Base-by-base conservation (phyloP, 2,797 vertebrate genomes). In the Chaetophractus vellerosus region DNA sequence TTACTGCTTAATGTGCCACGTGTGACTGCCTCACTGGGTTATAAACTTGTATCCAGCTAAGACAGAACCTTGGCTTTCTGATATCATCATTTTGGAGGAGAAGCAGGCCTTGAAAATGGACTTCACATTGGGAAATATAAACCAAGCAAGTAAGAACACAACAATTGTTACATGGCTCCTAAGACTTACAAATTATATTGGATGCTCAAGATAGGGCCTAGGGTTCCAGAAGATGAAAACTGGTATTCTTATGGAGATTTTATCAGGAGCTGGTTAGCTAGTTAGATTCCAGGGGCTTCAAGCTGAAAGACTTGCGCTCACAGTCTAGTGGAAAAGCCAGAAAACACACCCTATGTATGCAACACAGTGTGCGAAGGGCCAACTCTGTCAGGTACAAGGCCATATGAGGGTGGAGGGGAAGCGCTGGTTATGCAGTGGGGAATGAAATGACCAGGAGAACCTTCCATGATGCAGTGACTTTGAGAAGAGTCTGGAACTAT, bases 251-350 rank as follows among this genome's bases (percentile, higher is more conserved):
- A 64, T 26, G 38, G 80, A 89, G 52, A 75, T 36, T 50, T 48
- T 84, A 61, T 7, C 11, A 91, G 80, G n/a, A 66, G 14, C 21
- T 82, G 26, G 61, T 59, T 66, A 78, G 48, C 6, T 82, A 52
- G 21, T 74, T 85, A n/a, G 38, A 24, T 68, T 14, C 8, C 31
- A 52, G n/a, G 41, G 21, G 10, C 88, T 95, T 55, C 86, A 68
- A 92, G 21, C 26, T 57, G 68, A 79, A 94, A 90, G 84, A 76
- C 21, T 36, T 90, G n/a, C 82, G 72, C 57, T 93, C 69, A 66
- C 3, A 7, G 15, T 72, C 59, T 12, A 59, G 64, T n/a, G 23
- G 75, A 75, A 75, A 95, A 83, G 61, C 9, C 26, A 94, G 78
- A 38, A 93, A 88, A 82, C 45, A 78, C 9, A 78, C 16, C 21